These are phyloP conservation scores for Aplocera efformata DNA, from an alignment of 2,888 invertebrate genomes.

Conservation along the genomic window DNA sequence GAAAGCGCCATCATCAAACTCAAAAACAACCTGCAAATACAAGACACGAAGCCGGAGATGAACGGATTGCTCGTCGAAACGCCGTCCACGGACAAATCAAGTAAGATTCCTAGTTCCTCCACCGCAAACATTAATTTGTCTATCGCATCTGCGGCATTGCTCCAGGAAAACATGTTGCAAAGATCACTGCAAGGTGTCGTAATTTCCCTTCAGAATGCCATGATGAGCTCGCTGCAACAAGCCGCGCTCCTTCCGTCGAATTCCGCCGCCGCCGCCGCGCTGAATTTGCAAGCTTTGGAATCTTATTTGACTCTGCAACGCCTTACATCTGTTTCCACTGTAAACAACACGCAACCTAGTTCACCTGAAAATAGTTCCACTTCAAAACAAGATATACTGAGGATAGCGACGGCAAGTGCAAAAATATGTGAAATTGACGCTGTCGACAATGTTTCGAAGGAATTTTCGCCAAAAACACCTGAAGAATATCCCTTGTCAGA, in stretches of 20 bases:
- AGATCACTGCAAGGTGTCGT: slow-evolving; percentile 90
- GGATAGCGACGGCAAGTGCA: slow-evolving; percentile 80
- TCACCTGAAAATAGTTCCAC: slow-evolving; percentile 57
- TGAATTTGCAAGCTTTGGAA: slow-evolving; percentile 92
- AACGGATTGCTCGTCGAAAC: slow-evolving; percentile 61
- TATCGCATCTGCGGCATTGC: slow-evolving; percentile 80
- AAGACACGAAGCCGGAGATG: slow-evolving; percentile 71
- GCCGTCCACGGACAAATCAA: slow-evolving; percentile 61
- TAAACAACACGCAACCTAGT: slow-evolving; percentile 59
- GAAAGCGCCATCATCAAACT: slow-evolving; percentile 78
- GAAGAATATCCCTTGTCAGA: slow-evolving; percentile 75
- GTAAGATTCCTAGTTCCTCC: slow-evolving; percentile 68
- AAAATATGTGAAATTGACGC: slow-evolving; percentile 73
- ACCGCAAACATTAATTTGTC: slow-evolving; percentile 67
- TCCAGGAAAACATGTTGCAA: slow-evolving; percentile 84
- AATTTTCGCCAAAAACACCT: slow-evolving; percentile 70
- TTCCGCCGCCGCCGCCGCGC: slow-evolving; percentile 90
- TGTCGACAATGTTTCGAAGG: slow-evolving; percentile 55
- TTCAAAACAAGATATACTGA: slow-evolving; percentile 84
- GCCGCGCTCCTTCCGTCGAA: slow-evolving; percentile 90
- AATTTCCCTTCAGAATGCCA: slow-evolving; percentile 89
- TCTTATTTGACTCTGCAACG: slow-evolving; percentile 92
- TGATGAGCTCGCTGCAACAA: slow-evolving; percentile 91
- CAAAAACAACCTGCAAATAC: slow-evolving; percentile 76
- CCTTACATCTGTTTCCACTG: slow-evolving; percentile 85